Evolutionary conservation across 2,113 vertebrate genomes (phyloP).

Genomic region (Semicossyphus pulcher): DNA sequence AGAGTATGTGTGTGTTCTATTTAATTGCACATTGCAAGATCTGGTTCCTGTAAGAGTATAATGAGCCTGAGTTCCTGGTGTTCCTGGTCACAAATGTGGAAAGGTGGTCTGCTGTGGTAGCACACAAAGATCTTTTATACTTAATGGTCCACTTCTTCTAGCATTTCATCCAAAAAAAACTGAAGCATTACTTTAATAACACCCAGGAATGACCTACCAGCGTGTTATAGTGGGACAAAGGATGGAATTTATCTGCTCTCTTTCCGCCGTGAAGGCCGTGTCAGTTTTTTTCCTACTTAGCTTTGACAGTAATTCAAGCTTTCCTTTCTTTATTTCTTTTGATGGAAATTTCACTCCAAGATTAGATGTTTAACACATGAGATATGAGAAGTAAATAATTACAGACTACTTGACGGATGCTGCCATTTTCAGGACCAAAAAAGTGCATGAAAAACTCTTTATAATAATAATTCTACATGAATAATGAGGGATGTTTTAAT

Average conservation of each 20-base stretch:
- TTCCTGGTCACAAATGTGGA: conserved; percentile 37
- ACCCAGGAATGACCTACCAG: neutral
- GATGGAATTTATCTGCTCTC: neutral
- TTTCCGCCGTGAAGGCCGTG: no score
- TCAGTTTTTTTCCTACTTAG: no score
- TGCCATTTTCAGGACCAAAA: no score
- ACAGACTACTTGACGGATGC: no score
- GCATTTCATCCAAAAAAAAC: conserved; percentile 39
- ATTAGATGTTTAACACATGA: no score
- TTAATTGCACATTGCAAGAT: neutral
- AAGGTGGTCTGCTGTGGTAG: conserved; percentile 19
- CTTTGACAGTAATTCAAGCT: no score
- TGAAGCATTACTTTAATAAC: neutral
- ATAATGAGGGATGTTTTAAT: no score
- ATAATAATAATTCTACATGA: no score
- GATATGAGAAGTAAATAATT: no score
- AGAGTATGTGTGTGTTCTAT: neutral
- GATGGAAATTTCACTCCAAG: no score
- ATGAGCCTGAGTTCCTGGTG: conserved; percentile 48
- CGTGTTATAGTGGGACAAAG: neutral
- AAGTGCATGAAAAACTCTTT: no score
- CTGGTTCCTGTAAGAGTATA: conserved; percentile 49
- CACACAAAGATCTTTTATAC: conserved; percentile 27
- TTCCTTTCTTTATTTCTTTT: no score
- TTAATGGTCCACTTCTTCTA: conserved; percentile 6